Evolutionary conservation across 30 jellyfish, hydroid and myxozoan species (phyloP).

Genomic region (Clytia hemisphaerica): DNA sequence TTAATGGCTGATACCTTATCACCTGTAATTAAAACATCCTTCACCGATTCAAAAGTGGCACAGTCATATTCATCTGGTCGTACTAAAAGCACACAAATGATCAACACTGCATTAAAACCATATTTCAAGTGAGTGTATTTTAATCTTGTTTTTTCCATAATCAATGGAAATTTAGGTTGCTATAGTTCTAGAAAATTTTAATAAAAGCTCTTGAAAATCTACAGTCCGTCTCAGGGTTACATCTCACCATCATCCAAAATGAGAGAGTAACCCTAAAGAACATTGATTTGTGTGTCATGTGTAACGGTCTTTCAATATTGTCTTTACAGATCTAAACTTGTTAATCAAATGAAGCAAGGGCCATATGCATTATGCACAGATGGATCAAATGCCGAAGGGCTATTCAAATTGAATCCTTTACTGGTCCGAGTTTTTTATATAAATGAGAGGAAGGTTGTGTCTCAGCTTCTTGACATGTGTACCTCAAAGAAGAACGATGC

Average conservation of each 20-base stretch:
- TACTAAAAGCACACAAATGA: not conserved
- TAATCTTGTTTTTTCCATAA: too few species aligned
- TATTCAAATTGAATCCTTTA: conserved; percentile 10
- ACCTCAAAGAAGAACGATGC: not conserved
- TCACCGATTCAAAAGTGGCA: not conserved
- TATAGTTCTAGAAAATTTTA: too few species aligned
- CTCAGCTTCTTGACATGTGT: conserved; percentile 24
- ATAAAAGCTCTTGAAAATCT: too few species aligned
- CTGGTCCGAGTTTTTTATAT: not conserved
- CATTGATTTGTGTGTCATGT: too few species aligned
- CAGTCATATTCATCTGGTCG: not conserved
- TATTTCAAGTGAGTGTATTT: conserved; percentile 10
- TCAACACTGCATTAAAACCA: not conserved
- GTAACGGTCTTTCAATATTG: too few species aligned
- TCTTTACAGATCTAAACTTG: not conserved
- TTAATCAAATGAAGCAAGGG: not conserved
- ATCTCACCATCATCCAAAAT: too few species aligned
- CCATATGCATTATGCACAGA: conserved; percentile 9
- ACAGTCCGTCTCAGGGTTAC: too few species aligned
- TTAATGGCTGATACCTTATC: not conserved
- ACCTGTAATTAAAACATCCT: not conserved
- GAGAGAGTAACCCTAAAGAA: too few species aligned
- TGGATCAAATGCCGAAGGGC: conserved; percentile 14
- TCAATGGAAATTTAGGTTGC: too few species aligned
- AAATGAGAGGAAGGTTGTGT: not conserved